Evolutionary conservation across 2,797 vertebrate species (phyloP).

Genomic region (Glossophaga mutica): DNA sequence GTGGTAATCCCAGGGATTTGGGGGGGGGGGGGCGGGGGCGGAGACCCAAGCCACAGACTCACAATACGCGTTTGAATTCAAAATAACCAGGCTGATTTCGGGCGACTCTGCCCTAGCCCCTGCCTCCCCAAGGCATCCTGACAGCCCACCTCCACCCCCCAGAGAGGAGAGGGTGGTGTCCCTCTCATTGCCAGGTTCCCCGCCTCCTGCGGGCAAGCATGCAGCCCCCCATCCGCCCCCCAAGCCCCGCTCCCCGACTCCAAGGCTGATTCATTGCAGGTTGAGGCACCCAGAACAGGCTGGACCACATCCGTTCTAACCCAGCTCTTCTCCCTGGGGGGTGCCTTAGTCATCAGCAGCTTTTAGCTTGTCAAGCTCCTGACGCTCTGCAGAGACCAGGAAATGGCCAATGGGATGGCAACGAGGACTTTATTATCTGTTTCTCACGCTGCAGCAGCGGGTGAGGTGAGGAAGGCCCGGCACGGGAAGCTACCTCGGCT

Average conservation of each 20-base stretch:
- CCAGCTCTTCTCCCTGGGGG: constrained; percentile 81
- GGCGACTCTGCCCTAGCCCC: not conserved
- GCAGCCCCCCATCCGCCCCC: not conserved
- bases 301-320: constrained; percentile 81
- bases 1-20: not conserved
- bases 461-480: not conserved
- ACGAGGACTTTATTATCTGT: constrained; percentile 81
- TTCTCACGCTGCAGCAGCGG: not conserved
- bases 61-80: not conserved
- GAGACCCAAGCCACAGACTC: not conserved
- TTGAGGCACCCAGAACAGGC: constrained; percentile 79
- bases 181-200: constrained; percentile 74
- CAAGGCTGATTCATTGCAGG: constrained; percentile 83
- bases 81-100: not conserved
- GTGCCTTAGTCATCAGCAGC: constrained; percentile 82
- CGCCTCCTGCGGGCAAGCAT: not conserved
- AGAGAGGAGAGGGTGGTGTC: constrained; percentile 66
- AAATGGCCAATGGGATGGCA: constrained; percentile 82
- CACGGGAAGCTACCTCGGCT: not conserved
- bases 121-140: not conserved
- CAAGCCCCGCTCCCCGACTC: constrained; percentile 31
- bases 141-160: not conserved
- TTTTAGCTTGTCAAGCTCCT: constrained; percentile 83
- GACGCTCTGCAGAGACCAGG: constrained; percentile 81
- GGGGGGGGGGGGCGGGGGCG: not conserved